Evolutionary conservation across 2,888 invertebrate species (phyloP), one percentile per base, ranked within the genome.

Genomic region (Melitaea athalia): DNA sequence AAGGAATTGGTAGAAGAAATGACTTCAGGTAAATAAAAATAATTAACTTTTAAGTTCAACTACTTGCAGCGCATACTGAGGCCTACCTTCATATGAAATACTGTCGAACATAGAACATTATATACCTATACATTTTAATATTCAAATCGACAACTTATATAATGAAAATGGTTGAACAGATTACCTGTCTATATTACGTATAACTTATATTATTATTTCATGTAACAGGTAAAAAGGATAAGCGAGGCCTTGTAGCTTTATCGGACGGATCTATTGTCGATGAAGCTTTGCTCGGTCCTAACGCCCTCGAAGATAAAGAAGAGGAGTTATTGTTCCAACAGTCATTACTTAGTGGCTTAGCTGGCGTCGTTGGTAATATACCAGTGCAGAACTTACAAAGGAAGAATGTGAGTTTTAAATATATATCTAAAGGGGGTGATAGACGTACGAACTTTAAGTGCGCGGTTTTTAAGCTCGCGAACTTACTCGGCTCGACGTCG

Each of bases 231-330:
- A 94, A 93, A 78, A 91, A 94, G 63, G 93, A 93, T 62, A 96
- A 96, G 76, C 94, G 96, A 0, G 96, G 95, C 1, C 82, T 96
- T 42, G 91, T 95, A 0, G 92, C 94, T 33, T 80, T 96, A 7
- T 93, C 94, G 0, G 96, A 96, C 72, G 96, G 96, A 0, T 94
- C 95, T 0, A 87, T 96, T 59, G 88, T 96, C 0, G 95, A 96
- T 74, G 95, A 95, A 75, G 92, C 93, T 0, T 85, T 93, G 17
- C 76, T 94, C 0, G 93, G 91, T 62, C 88, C 90, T 14, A 83
- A 89, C 43, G 78, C 92, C 14, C 72, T 75, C 2, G 80, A 83
- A 0, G 82, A 83, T 12, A 84, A 86, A 15, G 84, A 86, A 4
- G 89, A 91, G 3, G 88, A 88, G 14, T 86, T 90, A 6, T 60